Evolutionary conservation across 1,140 invertebrate species (phyloP).

Genomic region (Tribolium madens): DNA sequence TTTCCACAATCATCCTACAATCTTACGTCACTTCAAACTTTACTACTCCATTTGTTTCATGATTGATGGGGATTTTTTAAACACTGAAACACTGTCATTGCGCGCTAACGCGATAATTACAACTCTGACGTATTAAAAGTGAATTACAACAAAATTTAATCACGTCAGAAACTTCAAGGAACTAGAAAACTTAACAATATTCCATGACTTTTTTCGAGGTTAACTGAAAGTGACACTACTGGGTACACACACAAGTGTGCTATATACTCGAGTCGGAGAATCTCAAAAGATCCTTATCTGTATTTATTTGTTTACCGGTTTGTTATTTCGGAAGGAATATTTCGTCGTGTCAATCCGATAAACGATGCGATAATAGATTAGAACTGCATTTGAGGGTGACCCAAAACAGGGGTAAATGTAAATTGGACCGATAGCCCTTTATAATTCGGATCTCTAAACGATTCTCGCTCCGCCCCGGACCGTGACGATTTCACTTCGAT

Average conservation of each 20-base stretch:
- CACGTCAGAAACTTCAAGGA: background rate
- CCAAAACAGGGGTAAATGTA: background rate
- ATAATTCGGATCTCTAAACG: background rate
- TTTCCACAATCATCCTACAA: background rate
- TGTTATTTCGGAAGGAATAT: too few species aligned
- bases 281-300: background rate
- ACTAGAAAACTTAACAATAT: background rate
- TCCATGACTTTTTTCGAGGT: too few species aligned
- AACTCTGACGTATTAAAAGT: background rate
- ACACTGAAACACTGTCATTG: conserved; percentile 13
- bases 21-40: conserved; percentile 9
- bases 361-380: background rate
- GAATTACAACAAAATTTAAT: background rate
- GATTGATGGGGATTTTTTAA: conserved; percentile 14
- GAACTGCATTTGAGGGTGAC: background rate
- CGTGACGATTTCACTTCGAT: background rate
- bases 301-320: background rate
- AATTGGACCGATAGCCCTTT: background rate
- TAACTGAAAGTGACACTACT: too few species aligned
- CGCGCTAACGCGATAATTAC: conserved; percentile 3
- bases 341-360: background rate
- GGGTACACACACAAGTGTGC: too few species aligned
- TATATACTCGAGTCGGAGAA: too few species aligned
- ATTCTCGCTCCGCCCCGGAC: background rate
- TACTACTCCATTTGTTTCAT: conserved; percentile 14